Evolutionary conservation across 2,113 vertebrate species (phyloP), one percentile per base, ranked within the genome.

Genomic region (Ardeotis arabs): DNA sequence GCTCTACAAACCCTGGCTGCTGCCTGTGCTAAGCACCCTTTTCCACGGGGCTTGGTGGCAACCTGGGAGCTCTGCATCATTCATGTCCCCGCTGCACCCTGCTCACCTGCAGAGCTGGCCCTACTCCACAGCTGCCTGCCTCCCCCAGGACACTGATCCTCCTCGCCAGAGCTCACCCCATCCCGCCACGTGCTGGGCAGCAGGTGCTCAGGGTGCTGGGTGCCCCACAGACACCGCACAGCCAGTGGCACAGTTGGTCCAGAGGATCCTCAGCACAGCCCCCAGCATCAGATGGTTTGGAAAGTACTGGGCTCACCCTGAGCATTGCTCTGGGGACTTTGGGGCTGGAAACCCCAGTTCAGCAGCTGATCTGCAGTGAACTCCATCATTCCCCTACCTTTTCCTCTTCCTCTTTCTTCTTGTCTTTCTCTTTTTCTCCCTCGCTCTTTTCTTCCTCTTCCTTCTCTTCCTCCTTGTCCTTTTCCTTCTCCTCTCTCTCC

Each of bases 401-500:
- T 78, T 96, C 92, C 12, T 96, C 84, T 47, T 95, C 90, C 50
- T 95, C 70, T 33, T 78, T 86, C 44, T 89, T 62, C 63, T 74
- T 47, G 9, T 95, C 50, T 63, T 88, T 39, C 77, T 96, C 70
- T 89, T 95, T 86, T 53, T 91, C 93, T 86, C 9, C 89, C 68
- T 80, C 85, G 9, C 21, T 5, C 63, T 87, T 45, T 89, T 90
- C 70, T 59, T 66, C 15, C 52, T 94, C 50, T 63, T 68, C 25
- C 28, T 93, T 62, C 53, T 90, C 75, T 60, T 82, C 67, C 25
- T 87, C 68, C 21, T 93, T 84, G 12, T 94, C 82, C 19, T 83
- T 69, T 24, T 90, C 73, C 72, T 95, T 95, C 45, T 97, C 93
- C 19, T 97, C 94, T 49, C 23, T 84, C 12, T 97, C 96, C 72